Conservation (phyloP, 2,888 invertebrate species). For the Sphaerophoria taeniata region DNA sequence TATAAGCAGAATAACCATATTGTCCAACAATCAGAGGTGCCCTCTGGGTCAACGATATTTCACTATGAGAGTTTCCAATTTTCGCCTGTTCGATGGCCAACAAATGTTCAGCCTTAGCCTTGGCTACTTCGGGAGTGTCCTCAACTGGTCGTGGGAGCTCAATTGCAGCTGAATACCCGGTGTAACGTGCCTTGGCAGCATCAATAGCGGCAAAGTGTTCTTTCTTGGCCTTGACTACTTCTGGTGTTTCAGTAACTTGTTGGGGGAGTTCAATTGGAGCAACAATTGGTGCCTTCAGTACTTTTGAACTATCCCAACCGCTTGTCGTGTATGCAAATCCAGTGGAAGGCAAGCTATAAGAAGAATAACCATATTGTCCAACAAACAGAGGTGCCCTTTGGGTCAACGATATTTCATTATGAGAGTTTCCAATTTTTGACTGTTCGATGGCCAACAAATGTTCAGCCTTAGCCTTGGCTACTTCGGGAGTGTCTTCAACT, state of each 20-base stretch:
- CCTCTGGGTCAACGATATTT: constrained; percentile 21
- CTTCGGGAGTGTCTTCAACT: constrained; percentile 82
- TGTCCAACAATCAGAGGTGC: not conserved
- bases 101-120: constrained; percentile 77
- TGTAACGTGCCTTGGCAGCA: constrained; percentile 67
- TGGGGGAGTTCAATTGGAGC: not conserved
- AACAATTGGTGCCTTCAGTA: no score
- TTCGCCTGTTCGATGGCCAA: constrained; percentile 76
- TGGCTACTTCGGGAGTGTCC: constrained; percentile 82
- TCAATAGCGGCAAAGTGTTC: constrained; percentile 77
- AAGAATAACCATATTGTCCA: not conserved
- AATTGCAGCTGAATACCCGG: constrained; percentile 49
- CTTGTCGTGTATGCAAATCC: constrained; percentile 11
- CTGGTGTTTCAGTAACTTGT: constrained; percentile 80
- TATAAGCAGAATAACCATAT: not conserved
- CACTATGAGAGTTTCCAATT: constrained; percentile 75
- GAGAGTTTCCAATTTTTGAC: constrained; percentile 76
- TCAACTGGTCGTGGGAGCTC: constrained; percentile 78
- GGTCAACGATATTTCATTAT: constrained; percentile 23
- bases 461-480: constrained; percentile 78
- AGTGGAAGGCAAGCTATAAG: not conserved
- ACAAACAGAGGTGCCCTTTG: not conserved
- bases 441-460: constrained; percentile 77
- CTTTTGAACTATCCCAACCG: no score
- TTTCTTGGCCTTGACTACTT: constrained; percentile 79